Evolutionary conservation across 2,797 vertebrate genomes (phyloP), one percentile per base, ranked within the genome.

Genomic region (Ceryle rudis): DNA sequence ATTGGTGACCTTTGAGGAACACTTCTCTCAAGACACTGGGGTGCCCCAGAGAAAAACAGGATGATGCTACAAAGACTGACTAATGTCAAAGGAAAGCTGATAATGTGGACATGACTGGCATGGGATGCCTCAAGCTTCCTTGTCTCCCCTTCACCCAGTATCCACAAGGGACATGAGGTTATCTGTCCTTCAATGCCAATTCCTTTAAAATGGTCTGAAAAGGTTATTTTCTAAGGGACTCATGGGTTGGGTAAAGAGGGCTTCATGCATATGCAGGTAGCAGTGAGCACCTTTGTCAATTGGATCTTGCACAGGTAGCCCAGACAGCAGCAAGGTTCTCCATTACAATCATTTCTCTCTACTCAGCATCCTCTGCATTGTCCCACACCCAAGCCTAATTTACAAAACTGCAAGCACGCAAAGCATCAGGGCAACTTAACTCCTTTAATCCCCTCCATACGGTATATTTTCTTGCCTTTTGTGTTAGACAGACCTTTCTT

Each of bases 401-500:
- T 80, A 73, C 74, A 85, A 61, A 79, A 67, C 83, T 29, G 37
- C 44, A n/a, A 46, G 54, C 18, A 16, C 14, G 35, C 31, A 28
- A 85, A 55, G n/a, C 42, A 31, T 85, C 42, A 54, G 4, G n/a
- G 66, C 44, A 79, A 89, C n/a, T 94, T 95, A 94, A 93, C 90
- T 70, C 60, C 80, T 88, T 89, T 92, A 92, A 89, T 89, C 81
- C 78, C 86, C 88, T 93, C 84, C 77, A 79, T 93, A 90, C 51
- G 55, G 91, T 91, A 9, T 26, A 28, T 92, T 95, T 90, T 91
- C 92, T 96, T 89, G 92, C 74, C 92, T 95, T 88, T 85, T 95
- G 86, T 78, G 61, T 77, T 26, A 60, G 88, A 58, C 51, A 90
- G 67, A 19, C 31, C 7, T 61, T 84, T 81, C 88, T 67, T 71